phyloP scores from a whole-genome alignment of 2,113 vertebrate species.

The Chroicocephalus ridibundus region DNA sequence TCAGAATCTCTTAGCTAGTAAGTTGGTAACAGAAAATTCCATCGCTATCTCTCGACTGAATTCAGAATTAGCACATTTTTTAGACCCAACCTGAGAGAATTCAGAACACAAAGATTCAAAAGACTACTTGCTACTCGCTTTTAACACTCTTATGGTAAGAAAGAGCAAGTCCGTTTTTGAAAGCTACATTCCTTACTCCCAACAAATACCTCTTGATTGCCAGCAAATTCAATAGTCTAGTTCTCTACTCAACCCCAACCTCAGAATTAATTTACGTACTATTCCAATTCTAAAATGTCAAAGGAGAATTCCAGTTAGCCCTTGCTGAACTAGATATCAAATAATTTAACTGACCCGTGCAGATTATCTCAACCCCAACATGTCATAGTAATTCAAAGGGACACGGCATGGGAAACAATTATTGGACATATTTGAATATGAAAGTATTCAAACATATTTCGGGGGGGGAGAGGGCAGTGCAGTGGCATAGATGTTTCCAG shows the following conservation, averaged over 20 bases:
- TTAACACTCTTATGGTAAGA: not conserved
- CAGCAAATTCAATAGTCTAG: not conserved
- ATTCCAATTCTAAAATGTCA: not conserved
- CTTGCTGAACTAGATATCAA: not conserved
- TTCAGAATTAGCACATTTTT: not conserved
- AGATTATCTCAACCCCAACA: not conserved
- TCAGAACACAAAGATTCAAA: not conserved
- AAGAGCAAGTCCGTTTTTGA: not conserved
- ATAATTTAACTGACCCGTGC: not conserved
- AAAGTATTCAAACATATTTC: not conserved
- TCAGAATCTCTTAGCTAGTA: not conserved
- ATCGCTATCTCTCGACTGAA: not conserved
- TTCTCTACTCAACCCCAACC: not conserved
- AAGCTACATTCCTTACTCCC: not conserved
- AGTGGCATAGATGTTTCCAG: not conserved
- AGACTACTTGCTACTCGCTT: rapidly evolving
- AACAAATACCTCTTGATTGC: not conserved
- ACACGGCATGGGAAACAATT: not conserved
- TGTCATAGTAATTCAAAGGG: not conserved
- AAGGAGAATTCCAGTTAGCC: not conserved
- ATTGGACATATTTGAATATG: not conserved
- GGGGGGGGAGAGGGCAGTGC: not conserved
- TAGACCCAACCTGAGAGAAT: not conserved
- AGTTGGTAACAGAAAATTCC: not conserved
- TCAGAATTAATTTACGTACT: not conserved